These are phyloP conservation scores for Balaenoptera acutorostrata DNA, from an alignment of 2,113 vertebrate genomes.

Conservation along the genomic window DNA sequence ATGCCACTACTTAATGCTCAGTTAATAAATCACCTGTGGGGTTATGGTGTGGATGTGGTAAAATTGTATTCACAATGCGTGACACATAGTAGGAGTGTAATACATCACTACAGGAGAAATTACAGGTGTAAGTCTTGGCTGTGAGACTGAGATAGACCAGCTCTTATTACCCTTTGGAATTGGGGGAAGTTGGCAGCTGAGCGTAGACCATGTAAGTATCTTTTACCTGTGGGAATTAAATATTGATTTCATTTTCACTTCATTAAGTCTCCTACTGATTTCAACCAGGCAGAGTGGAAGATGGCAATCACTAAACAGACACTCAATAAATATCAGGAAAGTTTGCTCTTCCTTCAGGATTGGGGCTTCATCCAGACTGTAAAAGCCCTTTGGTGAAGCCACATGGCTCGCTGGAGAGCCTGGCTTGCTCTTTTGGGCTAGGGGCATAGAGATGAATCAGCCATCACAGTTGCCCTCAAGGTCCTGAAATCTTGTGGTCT, in stretches of 20 bases:
- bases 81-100: not conserved
- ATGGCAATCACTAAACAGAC: slow-evolving; percentile 29
- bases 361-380: not conserved
- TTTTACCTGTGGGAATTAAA: slow-evolving; percentile 59
- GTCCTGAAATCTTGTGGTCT: not conserved
- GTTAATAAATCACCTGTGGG: not conserved
- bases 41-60: not conserved
- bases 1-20: not conserved
- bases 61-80: not conserved
- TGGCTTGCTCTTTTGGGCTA: not conserved
- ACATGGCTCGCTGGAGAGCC: not conserved
- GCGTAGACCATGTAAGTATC: not conserved
- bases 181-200: slow-evolving; percentile 14
- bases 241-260: slow-evolving; percentile 74
- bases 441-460: not conserved
- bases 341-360: not conserved
- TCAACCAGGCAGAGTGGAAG: not conserved
- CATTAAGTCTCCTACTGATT: slow-evolving; percentile 66
- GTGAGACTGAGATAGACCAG: not conserved
- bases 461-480: not conserved
- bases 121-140: not conserved
- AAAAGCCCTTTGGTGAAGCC: not conserved
- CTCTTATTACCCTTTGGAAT: not conserved
- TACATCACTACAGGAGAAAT: not conserved
- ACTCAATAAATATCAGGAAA: not conserved